Base-by-base conservation (phyloP, 2,888 invertebrate species). In the Leucoma salicis region DNA sequence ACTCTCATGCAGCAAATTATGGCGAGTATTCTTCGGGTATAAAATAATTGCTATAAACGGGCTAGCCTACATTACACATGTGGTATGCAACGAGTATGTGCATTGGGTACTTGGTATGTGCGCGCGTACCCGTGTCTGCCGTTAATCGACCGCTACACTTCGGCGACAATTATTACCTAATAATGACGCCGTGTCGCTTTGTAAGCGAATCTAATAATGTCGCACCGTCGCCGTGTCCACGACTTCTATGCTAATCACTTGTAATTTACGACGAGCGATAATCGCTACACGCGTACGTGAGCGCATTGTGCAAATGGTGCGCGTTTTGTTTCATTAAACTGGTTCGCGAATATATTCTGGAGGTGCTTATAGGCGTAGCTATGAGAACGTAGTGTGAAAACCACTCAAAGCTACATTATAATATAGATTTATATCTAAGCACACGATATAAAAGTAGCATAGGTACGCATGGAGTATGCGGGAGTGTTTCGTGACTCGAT, bases 241-340 rank as follows among this genome's bases (percentile, higher is more conserved):
- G 84, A 82, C 79, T 73, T 59, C 75, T 84, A 89, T 87, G 88
- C 79, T 84, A 89, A 89, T 87, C 80, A 70, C 65, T 65, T 48
- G 81, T 86, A 82, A 85, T 86, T 87, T 89, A 87, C 85, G 83
- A 84, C 71, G 76, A 63, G 61, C 77, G 84, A 83, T 86, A 85
- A 88, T 88, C 86, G 87, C 86, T 82, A 83, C 75, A 74, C 56
- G 74, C 66, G 82, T 82, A 85, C 87, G 87, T 87, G 86, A 82
- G 78, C 74, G 80, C 83, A 83, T 80, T 82, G 82, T 78, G 78
- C 82, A 74, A 79, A 70, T 68, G 49, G 52, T 60, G 67, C 59
- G 64, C 63, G 66, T 63, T 63, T 63, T 62, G 57, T 42, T 45
- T 63, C 47, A 49, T 52, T 58, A 53, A 53, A 44, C 59, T 57